Percentiles rank a stretch among this genome's conserved stretches.
phyloP scores from a whole-genome alignment of 1,140 invertebrate genomes.

The Rhopalosiphum padi region DNA sequence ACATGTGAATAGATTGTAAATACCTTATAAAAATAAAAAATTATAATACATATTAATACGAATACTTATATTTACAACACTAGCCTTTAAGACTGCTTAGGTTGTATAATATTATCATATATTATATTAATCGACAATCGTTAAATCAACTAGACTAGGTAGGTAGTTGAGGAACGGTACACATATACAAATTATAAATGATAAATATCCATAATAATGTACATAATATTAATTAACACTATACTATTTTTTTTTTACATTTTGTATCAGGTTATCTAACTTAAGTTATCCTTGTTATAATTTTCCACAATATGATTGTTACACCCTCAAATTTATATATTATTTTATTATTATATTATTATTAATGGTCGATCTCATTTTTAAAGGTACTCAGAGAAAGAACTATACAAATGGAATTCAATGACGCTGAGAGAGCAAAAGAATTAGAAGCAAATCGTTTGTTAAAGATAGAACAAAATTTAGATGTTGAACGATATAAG shows the following conservation, averaged over 20 bases:
- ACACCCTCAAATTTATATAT: too few relatives aligned
- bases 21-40: too few relatives aligned
- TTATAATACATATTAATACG: too few relatives aligned
- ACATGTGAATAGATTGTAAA: too few relatives aligned
- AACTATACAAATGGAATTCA: background rate
- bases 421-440: background rate
- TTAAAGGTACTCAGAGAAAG: conserved; percentile 32
- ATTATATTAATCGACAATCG: too few relatives aligned
- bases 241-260: background rate
- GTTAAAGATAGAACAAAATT: background rate
- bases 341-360: background rate
- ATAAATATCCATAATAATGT: background rate
- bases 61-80: too few relatives aligned
- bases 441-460: conserved; percentile 2
- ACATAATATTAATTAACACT: background rate
- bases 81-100: too few relatives aligned
- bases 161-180: too few relatives aligned
- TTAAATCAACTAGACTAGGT: too few relatives aligned
- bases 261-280: background rate
- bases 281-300: background rate
- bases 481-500: conserved; percentile 10
- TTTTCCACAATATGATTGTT: background rate
- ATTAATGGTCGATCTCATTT: background rate
- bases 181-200: too few relatives aligned
- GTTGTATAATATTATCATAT: too few relatives aligned